These are phyloP conservation scores for Drosophila ogumai DNA, from an alignment of 1,140 invertebrate species.

Conservation along the genomic window DNA sequence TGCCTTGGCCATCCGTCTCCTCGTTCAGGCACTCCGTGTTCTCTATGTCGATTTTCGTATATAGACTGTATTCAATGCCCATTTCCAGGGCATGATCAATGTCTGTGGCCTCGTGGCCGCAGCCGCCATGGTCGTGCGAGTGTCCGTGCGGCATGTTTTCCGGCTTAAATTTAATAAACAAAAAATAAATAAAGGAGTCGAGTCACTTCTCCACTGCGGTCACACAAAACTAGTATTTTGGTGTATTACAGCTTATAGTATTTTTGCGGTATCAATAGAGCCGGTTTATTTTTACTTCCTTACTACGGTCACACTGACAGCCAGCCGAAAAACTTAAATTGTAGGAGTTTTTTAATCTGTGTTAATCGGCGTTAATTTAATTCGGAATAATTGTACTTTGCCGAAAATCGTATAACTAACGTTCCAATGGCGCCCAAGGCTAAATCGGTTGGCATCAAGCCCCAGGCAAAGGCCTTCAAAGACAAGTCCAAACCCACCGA, in stretches of 20 bases:
- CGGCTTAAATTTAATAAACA: conserved; percentile 23
- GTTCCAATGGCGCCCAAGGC: conserved; percentile 80
- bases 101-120: conserved; percentile 76
- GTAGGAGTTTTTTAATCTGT: conserved; percentile 68
- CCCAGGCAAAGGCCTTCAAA: conserved; percentile 87
- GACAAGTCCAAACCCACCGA: conserved; percentile 97
- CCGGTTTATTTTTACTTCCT: not conserved
- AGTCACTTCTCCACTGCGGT: conserved; percentile 21
- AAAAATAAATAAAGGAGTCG: conserved; percentile 36
- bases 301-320: conserved; percentile 30
- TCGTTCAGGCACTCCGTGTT: conserved; percentile 97
- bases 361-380: conserved; percentile 68
- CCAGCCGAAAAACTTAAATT: conserved; percentile 40
- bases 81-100: conserved; percentile 89
- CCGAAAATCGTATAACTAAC: conserved; percentile 32
- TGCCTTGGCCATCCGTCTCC: conserved; percentile 92
- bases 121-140: conserved; percentile 74
- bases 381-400: conserved; percentile 48
- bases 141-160: conserved; percentile 79
- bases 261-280: not conserved
- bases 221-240: not conserved
- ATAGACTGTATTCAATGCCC: conserved; percentile 94
- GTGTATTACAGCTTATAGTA: not conserved
- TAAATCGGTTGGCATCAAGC: conserved; percentile 71
- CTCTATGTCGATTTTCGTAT: conserved; percentile 94